Evolutionary conservation across 2,888 invertebrate genomes (phyloP), one percentile per base, ranked within the genome.

Genomic region (Cabera pusaria): DNA sequence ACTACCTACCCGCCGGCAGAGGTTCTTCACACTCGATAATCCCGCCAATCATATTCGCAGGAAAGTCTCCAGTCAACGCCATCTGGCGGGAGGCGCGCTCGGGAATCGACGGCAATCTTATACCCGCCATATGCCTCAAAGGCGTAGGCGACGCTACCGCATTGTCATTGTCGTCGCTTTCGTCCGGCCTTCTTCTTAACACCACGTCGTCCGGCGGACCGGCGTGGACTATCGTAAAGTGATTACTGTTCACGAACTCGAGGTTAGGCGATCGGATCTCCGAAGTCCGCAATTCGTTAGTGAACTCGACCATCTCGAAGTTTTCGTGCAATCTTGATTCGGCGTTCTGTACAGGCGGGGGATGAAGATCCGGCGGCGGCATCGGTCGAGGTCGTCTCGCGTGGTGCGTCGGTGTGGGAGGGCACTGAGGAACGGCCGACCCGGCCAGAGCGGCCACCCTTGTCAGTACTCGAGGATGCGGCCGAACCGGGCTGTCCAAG

Each of bases 361-460:
- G 90, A 41, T 91, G 90, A 14, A 92, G 67, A 28, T 87, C 90
- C 0, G 91, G 90, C 0, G 87, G 88, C 0, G 91, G 91, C 50
- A 92, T 79, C 6, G 91, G 92, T 45, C 93, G 88, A 3, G 92
- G 90, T 25, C 93, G 91, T 21, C 94, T 89, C 0, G 95, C 94
- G 64, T 95, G 96, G 74, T 96, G 96, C 0, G 96, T 96, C 0
- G 96, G 96, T 0, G 96, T 96, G 0, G 96, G 96, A 1, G 96
- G 96, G 64, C 96, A 96, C 48, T 95, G 92, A 0, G 93, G 91
- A 21, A 86, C 79, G 0, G 90, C 86, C 2, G 37, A 33, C 9
- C 93, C 90, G n/a, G 90, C 87, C 25, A 91, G 74, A 17, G 89
- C 89, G 0, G 90, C 90, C 16, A 93, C 91, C 27, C 93, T 81